A percentile compares a stretch with the other conserved stretches of the same genome.
Evolutionary conservation across 1,140 invertebrate genomes (phyloP).

Genomic region (Bombus affinis): DNA sequence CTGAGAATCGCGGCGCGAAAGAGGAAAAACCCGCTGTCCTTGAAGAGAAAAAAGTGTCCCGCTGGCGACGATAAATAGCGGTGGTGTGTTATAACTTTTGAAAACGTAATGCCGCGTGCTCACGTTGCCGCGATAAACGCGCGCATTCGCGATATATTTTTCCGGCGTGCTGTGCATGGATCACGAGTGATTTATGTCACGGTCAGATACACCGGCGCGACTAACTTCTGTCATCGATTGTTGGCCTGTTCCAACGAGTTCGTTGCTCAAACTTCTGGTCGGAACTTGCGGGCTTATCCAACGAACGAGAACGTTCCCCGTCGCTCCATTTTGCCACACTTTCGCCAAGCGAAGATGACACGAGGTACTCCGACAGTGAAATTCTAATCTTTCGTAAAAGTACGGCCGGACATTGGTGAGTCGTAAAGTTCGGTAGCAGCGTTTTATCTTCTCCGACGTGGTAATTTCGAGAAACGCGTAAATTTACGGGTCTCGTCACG

Average conservation of each 20-base stretch:
- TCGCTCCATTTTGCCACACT: too few species aligned
- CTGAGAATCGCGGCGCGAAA: not conserved
- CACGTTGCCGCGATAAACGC: slow-evolving; percentile 48
- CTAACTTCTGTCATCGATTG: slow-evolving; percentile 21
- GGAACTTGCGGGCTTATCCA: too few species aligned
- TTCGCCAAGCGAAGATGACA: too few species aligned
- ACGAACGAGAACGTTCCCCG: too few species aligned
- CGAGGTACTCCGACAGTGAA: not conserved
- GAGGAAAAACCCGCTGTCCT: too few species aligned
- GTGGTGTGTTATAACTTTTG: slow-evolving; percentile 41
- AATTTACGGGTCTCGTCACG: not conserved
- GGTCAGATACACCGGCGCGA: not conserved
- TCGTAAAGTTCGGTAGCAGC: not conserved
- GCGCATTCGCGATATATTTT: slow-evolving; percentile 35
- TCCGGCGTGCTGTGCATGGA: slow-evolving; percentile 33
- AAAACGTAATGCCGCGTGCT: slow-evolving; percentile 34
- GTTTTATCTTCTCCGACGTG: not conserved
- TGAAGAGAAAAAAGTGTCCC: not conserved
- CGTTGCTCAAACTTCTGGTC: not conserved
- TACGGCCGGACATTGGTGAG: too few species aligned
- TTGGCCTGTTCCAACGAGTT: not conserved
- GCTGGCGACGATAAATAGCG: slow-evolving; percentile 26
- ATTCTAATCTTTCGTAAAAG: not conserved
- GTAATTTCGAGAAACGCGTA: not conserved
- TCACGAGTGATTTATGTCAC: slow-evolving; percentile 32